These are phyloP conservation scores for Eriocheir sinensis DNA, from an alignment of 1,140 invertebrate species.

Conservation along the genomic window DNA sequence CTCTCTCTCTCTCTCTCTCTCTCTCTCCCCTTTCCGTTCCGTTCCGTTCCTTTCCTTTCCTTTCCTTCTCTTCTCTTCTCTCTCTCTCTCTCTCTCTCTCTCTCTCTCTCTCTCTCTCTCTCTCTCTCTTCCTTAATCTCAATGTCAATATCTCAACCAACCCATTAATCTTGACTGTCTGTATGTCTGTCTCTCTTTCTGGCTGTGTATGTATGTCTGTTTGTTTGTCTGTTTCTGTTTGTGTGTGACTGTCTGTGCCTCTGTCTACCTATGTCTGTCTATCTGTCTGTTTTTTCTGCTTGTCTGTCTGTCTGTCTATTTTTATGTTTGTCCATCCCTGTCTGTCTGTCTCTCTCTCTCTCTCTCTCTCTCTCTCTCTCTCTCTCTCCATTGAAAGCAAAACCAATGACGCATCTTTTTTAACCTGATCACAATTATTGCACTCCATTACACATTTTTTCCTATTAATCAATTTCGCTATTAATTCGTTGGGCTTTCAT, in stretches of 20 bases:
- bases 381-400: not conserved
- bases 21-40: not conserved
- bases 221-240: no score
- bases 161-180: no score
- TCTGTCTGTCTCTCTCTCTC: not conserved
- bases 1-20: conserved; percentile 4
- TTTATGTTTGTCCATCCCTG: not conserved
- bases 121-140: not conserved
- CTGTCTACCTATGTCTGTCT: no score
- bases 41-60: no score
- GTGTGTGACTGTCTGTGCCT: no score
- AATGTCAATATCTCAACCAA: no score
- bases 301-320: no score
- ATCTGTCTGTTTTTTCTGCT: no score
- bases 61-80: no score
- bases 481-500: not conserved
- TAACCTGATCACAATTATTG: not conserved
- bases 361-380: conserved; percentile 4
- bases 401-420: not conserved
- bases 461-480: not conserved
- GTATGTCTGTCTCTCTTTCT: no score
- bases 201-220: no score
- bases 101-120: conserved; percentile 4
- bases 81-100: conserved; percentile 3
- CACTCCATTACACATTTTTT: not conserved